Percentiles rank a stretch among this genome's conserved stretches.
Conservation (phyloP, 2,113 vertebrate genomes). For the Boleophthalmus pectinirostris region DNA sequence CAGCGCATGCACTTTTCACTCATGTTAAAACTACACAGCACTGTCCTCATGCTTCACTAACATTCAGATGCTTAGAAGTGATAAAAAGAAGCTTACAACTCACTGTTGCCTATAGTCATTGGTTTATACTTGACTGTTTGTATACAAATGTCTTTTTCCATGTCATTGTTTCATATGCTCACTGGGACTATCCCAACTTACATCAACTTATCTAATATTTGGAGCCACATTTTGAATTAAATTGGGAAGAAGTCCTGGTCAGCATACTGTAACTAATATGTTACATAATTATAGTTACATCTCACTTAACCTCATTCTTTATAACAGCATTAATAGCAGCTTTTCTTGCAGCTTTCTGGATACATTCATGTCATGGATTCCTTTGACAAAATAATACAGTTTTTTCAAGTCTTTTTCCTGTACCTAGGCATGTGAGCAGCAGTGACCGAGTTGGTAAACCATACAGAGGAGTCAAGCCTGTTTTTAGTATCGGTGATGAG, state of each 20-base stretch:
- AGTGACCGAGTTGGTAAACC: conserved; percentile 95
- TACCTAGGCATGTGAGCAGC: conserved; percentile 92
- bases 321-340: conserved; percentile 37
- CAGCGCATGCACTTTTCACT: conserved; percentile 59
- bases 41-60: conserved; percentile 67
- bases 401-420: not conserved
- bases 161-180: conserved; percentile 59
- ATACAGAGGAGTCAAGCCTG: conserved; percentile 96
- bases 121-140: conserved; percentile 11
- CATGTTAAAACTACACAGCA: conserved; percentile 17
- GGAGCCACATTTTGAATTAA: not conserved
- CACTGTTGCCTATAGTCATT: conserved; percentile 12
- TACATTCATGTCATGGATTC: conserved; percentile 25
- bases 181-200: conserved; percentile 38
- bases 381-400: not conserved
- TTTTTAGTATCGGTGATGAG: conserved; percentile 98
- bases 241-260: conserved; percentile 32
- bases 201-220: not conserved
- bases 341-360: conserved; percentile 35
- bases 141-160: conserved; percentile 40
- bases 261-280: conserved; percentile 31
- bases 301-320: conserved; percentile 37
- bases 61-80: conserved; percentile 19
- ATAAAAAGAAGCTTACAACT: conserved; percentile 10
- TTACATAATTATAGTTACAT: conserved; percentile 1